Conservation (phyloP, 2,113 vertebrate genomes). For the Phaetusa simplex region DNA sequence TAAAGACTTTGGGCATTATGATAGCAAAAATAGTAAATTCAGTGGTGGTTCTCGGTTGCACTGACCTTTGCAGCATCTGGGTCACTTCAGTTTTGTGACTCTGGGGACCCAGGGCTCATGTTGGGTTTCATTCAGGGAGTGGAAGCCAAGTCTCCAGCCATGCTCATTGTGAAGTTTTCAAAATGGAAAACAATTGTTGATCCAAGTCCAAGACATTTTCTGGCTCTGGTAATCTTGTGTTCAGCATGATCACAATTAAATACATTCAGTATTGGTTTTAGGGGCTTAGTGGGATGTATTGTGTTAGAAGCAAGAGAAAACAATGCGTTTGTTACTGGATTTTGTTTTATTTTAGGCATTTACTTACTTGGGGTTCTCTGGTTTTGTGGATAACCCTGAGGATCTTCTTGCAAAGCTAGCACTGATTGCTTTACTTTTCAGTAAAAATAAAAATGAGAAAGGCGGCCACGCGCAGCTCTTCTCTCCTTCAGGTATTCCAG, state of each 20-base stretch:
- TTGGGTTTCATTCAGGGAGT: background rate
- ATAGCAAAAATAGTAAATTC: slow-evolving; percentile 54
- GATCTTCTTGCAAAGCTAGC: background rate
- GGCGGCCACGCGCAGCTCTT: background rate
- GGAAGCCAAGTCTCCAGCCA: slow-evolving; percentile 53
- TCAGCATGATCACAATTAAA: slow-evolving; percentile 60
- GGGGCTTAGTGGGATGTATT: slow-evolving; percentile 47
- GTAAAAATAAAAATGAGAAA: background rate
- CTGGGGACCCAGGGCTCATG: background rate
- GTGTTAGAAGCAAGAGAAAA: slow-evolving; percentile 59
- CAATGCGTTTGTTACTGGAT: slow-evolving; percentile 12
- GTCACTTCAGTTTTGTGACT: slow-evolving; percentile 14
- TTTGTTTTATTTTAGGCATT: slow-evolving; percentile 43
- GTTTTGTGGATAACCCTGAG: slow-evolving; percentile 27
- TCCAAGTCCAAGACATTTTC: slow-evolving; percentile 36
- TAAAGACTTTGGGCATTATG: background rate
- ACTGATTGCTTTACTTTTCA: background rate
- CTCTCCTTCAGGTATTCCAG: background rate
- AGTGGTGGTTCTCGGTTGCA: background rate
- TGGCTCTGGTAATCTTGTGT: slow-evolving; percentile 42
- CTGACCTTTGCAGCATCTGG: slow-evolving; percentile 32
- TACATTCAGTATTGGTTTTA: slow-evolving; percentile 43
- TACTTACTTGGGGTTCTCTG: slow-evolving; percentile 25
- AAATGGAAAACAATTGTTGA: slow-evolving; percentile 66
- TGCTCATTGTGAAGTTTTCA: slow-evolving; percentile 62